A percentile compares a stretch with the other conserved stretches of the same genome.
Conservation (phyloP, 2,797 vertebrate species). For the Chelon labrosus region DNA sequence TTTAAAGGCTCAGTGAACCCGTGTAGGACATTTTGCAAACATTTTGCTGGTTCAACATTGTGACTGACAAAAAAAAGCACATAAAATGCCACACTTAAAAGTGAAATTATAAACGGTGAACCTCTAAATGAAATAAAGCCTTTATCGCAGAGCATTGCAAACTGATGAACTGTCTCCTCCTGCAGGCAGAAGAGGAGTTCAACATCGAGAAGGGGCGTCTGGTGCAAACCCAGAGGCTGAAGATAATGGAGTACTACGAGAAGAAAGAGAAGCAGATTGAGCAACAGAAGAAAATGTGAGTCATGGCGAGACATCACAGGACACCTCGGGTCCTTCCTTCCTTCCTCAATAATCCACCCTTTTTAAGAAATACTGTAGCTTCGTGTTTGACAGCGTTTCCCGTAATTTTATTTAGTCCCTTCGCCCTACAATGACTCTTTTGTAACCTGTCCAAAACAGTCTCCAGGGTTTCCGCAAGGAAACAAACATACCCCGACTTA, state of each 20-base stretch:
- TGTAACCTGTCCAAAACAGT: slow-evolving; percentile 21
- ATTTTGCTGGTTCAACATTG: no score
- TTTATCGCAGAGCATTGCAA: no score
- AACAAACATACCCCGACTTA: slow-evolving; percentile 15
- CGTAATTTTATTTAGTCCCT: slow-evolving; percentile 54
- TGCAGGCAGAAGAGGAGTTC: slow-evolving; percentile 99
- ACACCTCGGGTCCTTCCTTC: slow-evolving; percentile 14
- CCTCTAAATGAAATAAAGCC: no score
- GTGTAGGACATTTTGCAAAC: no score
- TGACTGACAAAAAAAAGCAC: no score
- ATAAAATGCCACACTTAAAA: no score
- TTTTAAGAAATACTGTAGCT: slow-evolving; percentile 40
- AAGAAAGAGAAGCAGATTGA: slow-evolving; percentile 99
- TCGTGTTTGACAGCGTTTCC: slow-evolving; percentile 29
- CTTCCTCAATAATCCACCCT: slow-evolving; percentile 15
- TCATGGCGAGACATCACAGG: slow-evolving; percentile 41
- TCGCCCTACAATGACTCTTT: slow-evolving; percentile 21
- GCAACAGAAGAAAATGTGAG: slow-evolving; percentile 99
- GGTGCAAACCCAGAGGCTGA: slow-evolving; percentile 98
- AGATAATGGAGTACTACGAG: slow-evolving; percentile 99
- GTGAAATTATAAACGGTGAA: no score
- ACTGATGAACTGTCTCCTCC: slow-evolving; percentile 46
- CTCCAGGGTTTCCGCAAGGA: slow-evolving; percentile 2
- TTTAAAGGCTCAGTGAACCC: no score
- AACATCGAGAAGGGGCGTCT: slow-evolving; percentile 99